Base-by-base conservation (phyloP, 92 coral and sea anemone genomes). In the Epizoanthus scotinus region DNA sequence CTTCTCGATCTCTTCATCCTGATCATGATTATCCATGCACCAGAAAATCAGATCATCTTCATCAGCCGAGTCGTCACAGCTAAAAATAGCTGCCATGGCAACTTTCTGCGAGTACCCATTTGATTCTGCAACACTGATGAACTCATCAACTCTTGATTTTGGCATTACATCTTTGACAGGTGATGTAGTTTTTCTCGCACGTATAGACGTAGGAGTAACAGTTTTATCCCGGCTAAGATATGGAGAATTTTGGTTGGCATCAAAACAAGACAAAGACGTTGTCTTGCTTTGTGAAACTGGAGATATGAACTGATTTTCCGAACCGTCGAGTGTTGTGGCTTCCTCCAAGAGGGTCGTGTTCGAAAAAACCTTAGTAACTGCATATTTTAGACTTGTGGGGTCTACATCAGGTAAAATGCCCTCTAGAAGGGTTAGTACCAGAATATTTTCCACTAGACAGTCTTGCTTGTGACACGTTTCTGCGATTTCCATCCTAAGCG, bases 31-130 rank as follows among this genome's bases (percentile, higher is more conserved):
- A 27, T 87, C 80, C 63, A 94, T 31, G 54, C 92, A 92, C 95
- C 95, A 91, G 49, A 77, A 21, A 18, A 94, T 50, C 58, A 94
- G 87, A 50, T 94, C 93, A 47, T 82, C 90, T 83, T 91, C 98
- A 24, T 70, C 84, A 18, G 90, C 87, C 57, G 83, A 75, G 14
- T 62, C 71, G 13, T 70, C 67, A 12, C 87, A 84, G 54, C 77
- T 52, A 5, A 85, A 79, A 64, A 91, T 77, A 44, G 92, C 90
- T 36, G 92, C 91, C 54, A 91, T 14, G 0, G 90, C 95, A 40
- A 86, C 83, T 50, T 85, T 88, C 66, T 91, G 92, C n/a, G 91
- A 72, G 66, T 83, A 71, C 2, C 78, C 87, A 27, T 63, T 78
- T 40, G 84, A 88, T 68, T 75, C 86, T 47, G 86, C 87, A 53